phyloP scores from a whole-genome alignment of 2,888 invertebrate species.

The Cantharis lateralis region DNA sequence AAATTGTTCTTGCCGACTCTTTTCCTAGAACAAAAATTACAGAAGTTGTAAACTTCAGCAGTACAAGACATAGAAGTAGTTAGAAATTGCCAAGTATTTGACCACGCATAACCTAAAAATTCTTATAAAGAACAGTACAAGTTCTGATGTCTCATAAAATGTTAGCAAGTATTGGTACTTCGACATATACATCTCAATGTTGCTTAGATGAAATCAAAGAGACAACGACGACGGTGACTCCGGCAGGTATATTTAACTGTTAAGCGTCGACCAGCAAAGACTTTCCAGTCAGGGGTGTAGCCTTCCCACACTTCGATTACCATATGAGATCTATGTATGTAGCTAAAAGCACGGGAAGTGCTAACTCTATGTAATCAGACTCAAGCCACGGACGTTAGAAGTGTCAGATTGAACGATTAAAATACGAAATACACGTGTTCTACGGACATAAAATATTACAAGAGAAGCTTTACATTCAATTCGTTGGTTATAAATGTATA shows the following conservation, averaged over 20 bases:
- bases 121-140: constrained; percentile 14
- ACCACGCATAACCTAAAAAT: constrained; percentile 10
- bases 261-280: constrained; percentile 20
- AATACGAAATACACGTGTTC: constrained; percentile 48
- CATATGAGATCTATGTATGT: constrained; percentile 42
- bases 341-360: constrained; percentile 40
- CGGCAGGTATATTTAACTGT: constrained; percentile 10
- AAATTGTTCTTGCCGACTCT: background rate
- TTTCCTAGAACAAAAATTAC: background rate
- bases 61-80: background rate
- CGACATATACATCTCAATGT: constrained; percentile 39
- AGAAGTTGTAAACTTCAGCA: background rate
- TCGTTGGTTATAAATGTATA: constrained; percentile 45
- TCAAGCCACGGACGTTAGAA: constrained; percentile 38
- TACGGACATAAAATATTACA: constrained; percentile 47
- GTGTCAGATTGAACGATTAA: constrained; percentile 47
- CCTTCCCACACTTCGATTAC: constrained; percentile 45
- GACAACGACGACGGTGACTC: background rate
- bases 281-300: constrained; percentile 40
- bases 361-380: constrained; percentile 40
- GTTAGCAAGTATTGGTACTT: constrained; percentile 17
- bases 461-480: constrained; percentile 44
- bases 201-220: constrained; percentile 32
- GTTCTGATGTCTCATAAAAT: constrained; percentile 16
- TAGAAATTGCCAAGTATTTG: constrained; percentile 6